phyloP scores from a whole-genome alignment of 35 echinoderm and acorn worm species.

The Stichopus chloronotus region DNA sequence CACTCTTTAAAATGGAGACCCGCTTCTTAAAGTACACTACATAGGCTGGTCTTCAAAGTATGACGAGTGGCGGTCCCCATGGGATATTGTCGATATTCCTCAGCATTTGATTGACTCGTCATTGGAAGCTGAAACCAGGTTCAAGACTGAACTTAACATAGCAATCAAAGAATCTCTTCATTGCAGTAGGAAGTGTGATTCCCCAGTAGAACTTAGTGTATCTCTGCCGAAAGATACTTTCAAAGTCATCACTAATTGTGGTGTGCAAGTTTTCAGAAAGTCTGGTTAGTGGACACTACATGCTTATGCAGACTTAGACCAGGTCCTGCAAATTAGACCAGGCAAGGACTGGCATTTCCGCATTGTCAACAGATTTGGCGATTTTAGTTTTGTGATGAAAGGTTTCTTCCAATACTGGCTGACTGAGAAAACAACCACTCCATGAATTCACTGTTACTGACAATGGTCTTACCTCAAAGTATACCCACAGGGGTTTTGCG shows the following conservation, averaged over 20 bases:
- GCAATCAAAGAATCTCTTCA: not conserved
- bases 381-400: slow-evolving; percentile 30
- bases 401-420: slow-evolving; percentile 21
- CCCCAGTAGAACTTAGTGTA: not conserved
- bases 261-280: not conserved
- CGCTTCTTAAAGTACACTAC: slow-evolving; percentile 6
- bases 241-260: not conserved
- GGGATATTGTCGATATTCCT: slow-evolving; percentile 15
- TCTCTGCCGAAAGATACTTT: slow-evolving; percentile 18
- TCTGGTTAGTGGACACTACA: not conserved
- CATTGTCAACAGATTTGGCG: slow-evolving; percentile 37
- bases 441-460: slow-evolving; percentile 36
- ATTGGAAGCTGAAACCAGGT: not conserved
- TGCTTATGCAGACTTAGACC: not conserved
- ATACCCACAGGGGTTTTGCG: slow-evolving; percentile 25
- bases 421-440: not conserved
- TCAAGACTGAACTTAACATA: slow-evolving; percentile 23
- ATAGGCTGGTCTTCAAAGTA: slow-evolving; percentile 10
- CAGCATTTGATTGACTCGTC: slow-evolving; percentile 8
- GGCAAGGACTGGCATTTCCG: slow-evolving; percentile 15
- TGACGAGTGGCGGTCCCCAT: slow-evolving; percentile 12
- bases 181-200: slow-evolving; percentile 23
- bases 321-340: not conserved
- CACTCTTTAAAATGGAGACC: not conserved
- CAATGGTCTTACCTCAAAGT: slow-evolving; percentile 24